Conservation (phyloP, 1,140 invertebrate genomes). For the Nebria ingens region DNA sequence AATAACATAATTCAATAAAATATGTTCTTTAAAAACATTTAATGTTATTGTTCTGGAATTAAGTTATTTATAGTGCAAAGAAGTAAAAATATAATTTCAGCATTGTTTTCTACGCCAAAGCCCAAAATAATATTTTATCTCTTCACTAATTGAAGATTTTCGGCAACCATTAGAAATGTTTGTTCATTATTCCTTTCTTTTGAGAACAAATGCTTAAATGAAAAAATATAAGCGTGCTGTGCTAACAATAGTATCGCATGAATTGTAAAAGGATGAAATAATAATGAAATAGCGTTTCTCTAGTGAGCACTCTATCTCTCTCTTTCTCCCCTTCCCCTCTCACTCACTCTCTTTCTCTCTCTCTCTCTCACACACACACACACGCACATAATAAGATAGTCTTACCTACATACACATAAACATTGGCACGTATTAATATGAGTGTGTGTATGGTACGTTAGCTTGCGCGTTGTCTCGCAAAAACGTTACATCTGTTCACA, state of each 20-base stretch:
- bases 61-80: too few relatives aligned
- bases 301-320: too few relatives aligned
- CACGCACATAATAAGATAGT: not conserved
- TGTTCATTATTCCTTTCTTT: not conserved
- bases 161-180: not conserved
- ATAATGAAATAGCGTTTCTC: not conserved
- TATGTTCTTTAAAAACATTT: too few relatives aligned
- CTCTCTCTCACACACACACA: not conserved
- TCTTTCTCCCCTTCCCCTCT: too few relatives aligned
- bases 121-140: too few relatives aligned
- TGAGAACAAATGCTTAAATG: not conserved
- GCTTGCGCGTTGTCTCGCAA: not conserved
- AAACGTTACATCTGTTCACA: slow-evolving; percentile 5
- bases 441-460: too few relatives aligned
- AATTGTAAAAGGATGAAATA: not conserved
- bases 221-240: not conserved
- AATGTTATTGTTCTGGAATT: too few relatives aligned
- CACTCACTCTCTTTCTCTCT: too few relatives aligned
- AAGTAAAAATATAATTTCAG: too few relatives aligned
- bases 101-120: too few relatives aligned
- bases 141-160: not conserved
- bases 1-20: too few relatives aligned
- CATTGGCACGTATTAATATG: not conserved
- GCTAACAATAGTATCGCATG: not conserved
- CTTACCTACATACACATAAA: not conserved